These are phyloP conservation scores for Porites lobata DNA, from an alignment of 92 coral and sea anemone genomes.

Conservation along the genomic window DNA sequence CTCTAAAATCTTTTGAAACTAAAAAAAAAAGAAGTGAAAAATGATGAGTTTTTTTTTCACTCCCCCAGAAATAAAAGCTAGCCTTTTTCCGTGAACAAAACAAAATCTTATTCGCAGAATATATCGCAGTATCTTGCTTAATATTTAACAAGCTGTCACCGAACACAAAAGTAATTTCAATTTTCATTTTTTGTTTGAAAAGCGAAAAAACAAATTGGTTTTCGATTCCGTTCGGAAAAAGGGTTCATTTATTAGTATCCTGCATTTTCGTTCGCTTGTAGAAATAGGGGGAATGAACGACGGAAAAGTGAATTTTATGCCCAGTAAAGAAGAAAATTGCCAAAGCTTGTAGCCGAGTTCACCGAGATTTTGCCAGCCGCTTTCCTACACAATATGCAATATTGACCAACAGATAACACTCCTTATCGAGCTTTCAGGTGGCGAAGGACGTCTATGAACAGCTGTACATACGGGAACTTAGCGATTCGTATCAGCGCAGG, in stretches of 20 bases:
- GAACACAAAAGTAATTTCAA: slow-evolving; percentile 60
- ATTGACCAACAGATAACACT: slow-evolving; percentile 42
- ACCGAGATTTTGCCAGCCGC: slow-evolving; percentile 62
- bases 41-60: neutral
- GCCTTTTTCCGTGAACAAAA: slow-evolving; percentile 20
- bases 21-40: neutral
- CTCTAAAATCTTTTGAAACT: slow-evolving; percentile 1
- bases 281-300: neutral
- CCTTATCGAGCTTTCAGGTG: slow-evolving; percentile 70
- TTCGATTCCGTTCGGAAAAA: slow-evolving; percentile 40
- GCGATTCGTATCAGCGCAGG: slow-evolving; percentile 53
- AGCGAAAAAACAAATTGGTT: slow-evolving; percentile 48
- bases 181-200: slow-evolving; percentile 61
- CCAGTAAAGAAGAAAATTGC: neutral
- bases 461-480: slow-evolving; percentile 79
- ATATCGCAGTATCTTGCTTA: slow-evolving; percentile 47
- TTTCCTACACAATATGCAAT: slow-evolving; percentile 46
- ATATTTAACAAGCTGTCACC: slow-evolving; percentile 65
- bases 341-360: neutral
- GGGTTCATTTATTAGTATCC: neutral
- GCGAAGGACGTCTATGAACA: slow-evolving; percentile 51
- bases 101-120: slow-evolving; percentile 12
- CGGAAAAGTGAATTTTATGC: neutral
- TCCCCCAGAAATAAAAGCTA: neutral
- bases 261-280: neutral